Conservation (phyloP, 1,140 invertebrate genomes). For the Cataglyphis hispanica region DNA sequence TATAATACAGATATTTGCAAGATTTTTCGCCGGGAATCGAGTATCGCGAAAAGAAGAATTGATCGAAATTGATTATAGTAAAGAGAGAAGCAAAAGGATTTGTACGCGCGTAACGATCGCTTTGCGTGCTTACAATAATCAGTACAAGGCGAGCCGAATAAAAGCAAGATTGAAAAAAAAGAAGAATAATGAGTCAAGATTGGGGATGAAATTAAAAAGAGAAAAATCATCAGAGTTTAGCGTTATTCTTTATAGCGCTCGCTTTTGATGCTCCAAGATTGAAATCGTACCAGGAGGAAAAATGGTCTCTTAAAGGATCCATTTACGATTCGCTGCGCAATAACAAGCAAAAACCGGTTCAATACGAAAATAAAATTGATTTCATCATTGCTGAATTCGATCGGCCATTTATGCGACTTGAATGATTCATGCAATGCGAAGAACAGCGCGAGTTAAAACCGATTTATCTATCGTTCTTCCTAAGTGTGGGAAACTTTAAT, state of each 20-base stretch:
- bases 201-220: slow-evolving; percentile 44
- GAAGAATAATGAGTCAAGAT: slow-evolving; percentile 27
- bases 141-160: slow-evolving; percentile 5
- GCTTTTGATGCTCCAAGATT: slow-evolving; percentile 29
- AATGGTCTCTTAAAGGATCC: neutral
- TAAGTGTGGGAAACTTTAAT: slow-evolving; percentile 19
- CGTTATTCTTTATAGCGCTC: slow-evolving; percentile 43
- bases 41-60: neutral
- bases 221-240: slow-evolving; percentile 37
- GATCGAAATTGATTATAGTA: slow-evolving; percentile 32
- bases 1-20: neutral
- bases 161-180: slow-evolving; percentile 17
- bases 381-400: neutral
- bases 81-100: slow-evolving; percentile 30
- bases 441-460: neutral
- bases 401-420: neutral
- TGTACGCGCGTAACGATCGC: slow-evolving; percentile 31
- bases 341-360: neutral
- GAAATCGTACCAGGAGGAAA: slow-evolving; percentile 29
- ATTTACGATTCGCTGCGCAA: neutral
- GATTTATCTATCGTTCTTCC: neutral
- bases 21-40: slow-evolving; percentile 1
- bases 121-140: slow-evolving; percentile 63
- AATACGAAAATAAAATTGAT: neutral
- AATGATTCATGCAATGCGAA: neutral